These are phyloP conservation scores for Malacoctenus gilli DNA, from an alignment of 2,797 vertebrate genomes.

Conservation along the genomic window DNA sequence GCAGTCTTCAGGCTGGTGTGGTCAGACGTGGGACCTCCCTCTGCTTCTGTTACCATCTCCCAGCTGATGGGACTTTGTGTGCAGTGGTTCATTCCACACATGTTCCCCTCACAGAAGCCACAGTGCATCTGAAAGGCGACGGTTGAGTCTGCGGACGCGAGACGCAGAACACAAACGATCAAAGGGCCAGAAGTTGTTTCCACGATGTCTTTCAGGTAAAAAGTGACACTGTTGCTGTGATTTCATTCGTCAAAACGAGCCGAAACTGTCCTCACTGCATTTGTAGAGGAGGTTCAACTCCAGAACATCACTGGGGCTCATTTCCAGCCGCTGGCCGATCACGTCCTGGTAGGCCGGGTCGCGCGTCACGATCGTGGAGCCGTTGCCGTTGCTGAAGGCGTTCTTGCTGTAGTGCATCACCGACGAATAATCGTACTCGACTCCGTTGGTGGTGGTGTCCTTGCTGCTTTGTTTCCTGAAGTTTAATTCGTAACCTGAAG, in stretches of 20 bases:
- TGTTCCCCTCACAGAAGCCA: slow-evolving; percentile 27
- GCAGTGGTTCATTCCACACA: slow-evolving; percentile 51
- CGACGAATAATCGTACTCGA: slow-evolving; percentile 74
- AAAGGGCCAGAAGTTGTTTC: no score
- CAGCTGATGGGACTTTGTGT: slow-evolving; percentile 14
- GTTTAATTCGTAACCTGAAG: slow-evolving; percentile 5
- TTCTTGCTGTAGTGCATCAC: slow-evolving; percentile 85
- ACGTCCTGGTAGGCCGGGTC: slow-evolving; percentile 79
- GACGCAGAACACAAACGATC: no score
- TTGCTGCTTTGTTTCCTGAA: background rate
- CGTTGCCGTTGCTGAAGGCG: slow-evolving; percentile 78
- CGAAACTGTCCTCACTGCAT: slow-evolving; percentile 82
- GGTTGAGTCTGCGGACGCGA: slow-evolving; percentile 37
- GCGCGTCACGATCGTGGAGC: slow-evolving; percentile 85
- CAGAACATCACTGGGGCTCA: slow-evolving; percentile 63
- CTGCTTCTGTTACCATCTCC: slow-evolving; percentile 6
- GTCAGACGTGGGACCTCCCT: slow-evolving; percentile 36
- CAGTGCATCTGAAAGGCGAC: slow-evolving; percentile 54
- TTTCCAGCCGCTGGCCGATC: slow-evolving; percentile 85
- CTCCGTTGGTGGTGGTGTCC: slow-evolving; percentile 65
- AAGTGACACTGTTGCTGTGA: no score
- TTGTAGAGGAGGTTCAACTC: slow-evolving; percentile 81
- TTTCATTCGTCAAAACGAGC: no score
- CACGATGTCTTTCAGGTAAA: no score
- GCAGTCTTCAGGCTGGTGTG: slow-evolving; percentile 49